phyloP scores from a whole-genome alignment of 2,797 vertebrate genomes.

The Podargus strigoides region DNA sequence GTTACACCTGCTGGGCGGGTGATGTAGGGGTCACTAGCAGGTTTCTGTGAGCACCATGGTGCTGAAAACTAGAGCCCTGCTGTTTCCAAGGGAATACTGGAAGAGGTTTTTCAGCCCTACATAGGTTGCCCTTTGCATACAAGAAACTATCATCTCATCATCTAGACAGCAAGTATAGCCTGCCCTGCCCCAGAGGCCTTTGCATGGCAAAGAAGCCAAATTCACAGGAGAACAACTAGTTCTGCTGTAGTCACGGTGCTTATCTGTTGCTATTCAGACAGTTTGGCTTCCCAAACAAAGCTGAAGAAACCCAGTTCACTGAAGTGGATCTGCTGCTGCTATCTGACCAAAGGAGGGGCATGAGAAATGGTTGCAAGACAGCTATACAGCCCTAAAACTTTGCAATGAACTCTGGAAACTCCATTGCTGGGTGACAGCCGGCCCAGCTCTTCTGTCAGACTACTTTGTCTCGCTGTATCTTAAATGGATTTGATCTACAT shows the following conservation, averaged over 20 bases:
- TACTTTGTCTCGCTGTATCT: slow-evolving; percentile 2
- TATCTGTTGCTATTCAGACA: neutral
- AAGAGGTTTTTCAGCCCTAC: neutral
- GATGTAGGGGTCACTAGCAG: rapidly evolving
- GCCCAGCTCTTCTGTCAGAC: neutral
- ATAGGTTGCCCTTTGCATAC: neutral
- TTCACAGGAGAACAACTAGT: neutral
- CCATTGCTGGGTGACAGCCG: neutral
- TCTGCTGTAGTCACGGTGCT: neutral
- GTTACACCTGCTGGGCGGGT: rapidly evolving
- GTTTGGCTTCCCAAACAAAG: neutral
- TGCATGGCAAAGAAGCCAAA: neutral
- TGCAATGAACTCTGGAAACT: neutral
- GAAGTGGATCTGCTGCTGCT: neutral
- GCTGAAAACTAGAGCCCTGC: neutral
- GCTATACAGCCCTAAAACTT: neutral
- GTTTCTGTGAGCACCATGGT: neutral
- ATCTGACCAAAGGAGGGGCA: neutral
- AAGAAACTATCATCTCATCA: neutral
- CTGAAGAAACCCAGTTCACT: neutral
- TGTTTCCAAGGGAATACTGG: neutral
- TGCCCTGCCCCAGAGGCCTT: neutral
- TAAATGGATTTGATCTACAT: neutral
- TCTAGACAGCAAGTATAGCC: neutral
- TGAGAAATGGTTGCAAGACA: neutral